These are phyloP conservation scores for Otis tarda DNA, from an alignment of 2,113 vertebrate genomes.

Conservation along the genomic window DNA sequence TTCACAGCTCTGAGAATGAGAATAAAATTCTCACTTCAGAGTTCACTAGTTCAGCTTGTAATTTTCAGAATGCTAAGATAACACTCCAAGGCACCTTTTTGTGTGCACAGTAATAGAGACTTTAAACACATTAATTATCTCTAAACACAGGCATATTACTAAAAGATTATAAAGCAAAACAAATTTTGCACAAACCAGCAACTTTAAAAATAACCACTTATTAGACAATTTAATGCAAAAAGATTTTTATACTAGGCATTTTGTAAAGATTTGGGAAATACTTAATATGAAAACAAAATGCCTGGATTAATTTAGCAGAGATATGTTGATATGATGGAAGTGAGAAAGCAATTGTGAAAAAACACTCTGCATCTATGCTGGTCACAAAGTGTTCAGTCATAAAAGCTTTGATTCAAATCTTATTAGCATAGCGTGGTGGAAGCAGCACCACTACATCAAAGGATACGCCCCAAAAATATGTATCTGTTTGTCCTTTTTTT, in stretches of 20 bases:
- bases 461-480: not conserved
- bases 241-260: not conserved
- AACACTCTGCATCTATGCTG: conserved; percentile 28
- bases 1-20: conserved; percentile 7
- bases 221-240: conserved; percentile 14
- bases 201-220: conserved; percentile 44
- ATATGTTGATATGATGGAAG: not conserved
- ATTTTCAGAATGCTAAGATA: not conserved
- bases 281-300: conserved; percentile 45
- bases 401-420: conserved; percentile 47
- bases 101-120: conserved; percentile 66
- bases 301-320: conserved; percentile 26
- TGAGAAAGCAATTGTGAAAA: conserved; percentile 33
- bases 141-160: conserved; percentile 37
- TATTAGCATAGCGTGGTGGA: not conserved
- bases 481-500: not conserved
- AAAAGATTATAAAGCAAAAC: conserved; percentile 42
- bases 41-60: not conserved
- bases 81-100: conserved; percentile 33
- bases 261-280: conserved; percentile 8
- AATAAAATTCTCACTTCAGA: not conserved
- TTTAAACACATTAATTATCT: conserved; percentile 32
- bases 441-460: conserved; percentile 50
- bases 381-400: conserved; percentile 47
- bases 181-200: conserved; percentile 1